Conservation (phyloP, 2,888 invertebrate genomes). For the Morinoia aosen region DNA sequence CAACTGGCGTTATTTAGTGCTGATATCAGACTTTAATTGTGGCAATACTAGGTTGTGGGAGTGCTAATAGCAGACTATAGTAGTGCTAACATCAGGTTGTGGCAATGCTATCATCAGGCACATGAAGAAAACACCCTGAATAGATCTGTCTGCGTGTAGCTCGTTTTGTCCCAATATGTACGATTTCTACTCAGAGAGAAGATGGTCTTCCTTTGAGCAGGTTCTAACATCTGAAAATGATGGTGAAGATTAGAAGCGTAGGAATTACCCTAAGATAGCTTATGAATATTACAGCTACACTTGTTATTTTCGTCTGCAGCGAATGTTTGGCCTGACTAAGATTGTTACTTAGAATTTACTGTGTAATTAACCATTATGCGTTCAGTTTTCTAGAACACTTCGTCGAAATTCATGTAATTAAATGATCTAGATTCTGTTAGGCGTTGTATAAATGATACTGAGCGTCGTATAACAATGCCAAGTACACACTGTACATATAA, state of each 20-base stretch:
- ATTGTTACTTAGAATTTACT: background rate
- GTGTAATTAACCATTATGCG: background rate
- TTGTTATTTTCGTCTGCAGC: background rate
- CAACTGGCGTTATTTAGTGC: too few relatives aligned
- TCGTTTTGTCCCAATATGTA: background rate
- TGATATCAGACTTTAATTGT: too few relatives aligned
- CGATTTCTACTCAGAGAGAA: background rate
- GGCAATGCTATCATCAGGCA: too few relatives aligned
- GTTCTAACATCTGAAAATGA: background rate
- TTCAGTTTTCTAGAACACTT: background rate
- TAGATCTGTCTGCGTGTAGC: background rate
- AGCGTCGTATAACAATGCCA: too few relatives aligned
- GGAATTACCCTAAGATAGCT: background rate
- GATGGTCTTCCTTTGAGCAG: background rate
- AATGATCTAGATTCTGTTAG: too few relatives aligned
- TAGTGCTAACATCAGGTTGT: too few relatives aligned
- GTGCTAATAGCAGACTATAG: too few relatives aligned
- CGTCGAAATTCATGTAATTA: too few relatives aligned
- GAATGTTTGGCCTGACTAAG: background rate
- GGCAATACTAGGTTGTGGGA: too few relatives aligned
- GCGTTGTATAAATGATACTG: too few relatives aligned
- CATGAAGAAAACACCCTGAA: too few relatives aligned
- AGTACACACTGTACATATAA: too few relatives aligned
- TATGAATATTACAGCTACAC: background rate
- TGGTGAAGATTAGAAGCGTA: background rate